Base-by-base conservation (phyloP, 2,888 invertebrate genomes). In the Nomada flava region DNA sequence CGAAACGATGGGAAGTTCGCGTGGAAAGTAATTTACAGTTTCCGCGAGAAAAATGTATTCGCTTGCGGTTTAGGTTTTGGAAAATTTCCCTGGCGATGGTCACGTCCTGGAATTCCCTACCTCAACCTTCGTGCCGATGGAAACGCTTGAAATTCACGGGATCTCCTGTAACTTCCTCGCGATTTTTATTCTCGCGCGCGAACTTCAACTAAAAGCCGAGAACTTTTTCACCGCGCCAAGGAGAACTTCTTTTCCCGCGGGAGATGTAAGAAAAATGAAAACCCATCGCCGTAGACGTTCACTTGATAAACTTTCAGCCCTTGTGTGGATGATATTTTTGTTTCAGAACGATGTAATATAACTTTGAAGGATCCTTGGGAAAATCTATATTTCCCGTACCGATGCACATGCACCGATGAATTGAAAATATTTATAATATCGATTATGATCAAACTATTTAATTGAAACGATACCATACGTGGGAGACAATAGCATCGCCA, bases 161-260 rank as follows among this genome's bases (percentile, higher is more conserved):
- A 68, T 68, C 52, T 44, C 13, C 2, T 0, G 20, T 1, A 64
- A 77, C 76, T 23, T 76, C n/a, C 55, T 5, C 60, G 36, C 78
- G 78, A 62, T 77, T 78, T 78, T 77, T 63, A 63, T 78, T 55
- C 63, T n/a, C 20, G 13, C 44, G 52, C 13, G 53, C 20, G n/a
- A 69, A 77, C 53, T 68, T 63, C 52, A 20, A 29, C 59, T 47
- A 47, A 47, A 47, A 15, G 42, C 5, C n/a, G 11, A 18, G 73
- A 78, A 76, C 15, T 67, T 78, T 68, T n/a, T 44, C 47, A 10
- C n/a, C 53, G 13, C 15, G 47, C 36, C 20, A 18, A 1, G 53
- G 60, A 36, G 47, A 62, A 26, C 26, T 23, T 36, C 53, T 7
- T 11, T 26, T 10, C 52, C 10, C 47, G 23, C 18, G 9, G 68